Evolutionary conservation across 2,113 vertebrate genomes (phyloP), one percentile per base, ranked within the genome.

Genomic region (Passer domesticus): DNA sequence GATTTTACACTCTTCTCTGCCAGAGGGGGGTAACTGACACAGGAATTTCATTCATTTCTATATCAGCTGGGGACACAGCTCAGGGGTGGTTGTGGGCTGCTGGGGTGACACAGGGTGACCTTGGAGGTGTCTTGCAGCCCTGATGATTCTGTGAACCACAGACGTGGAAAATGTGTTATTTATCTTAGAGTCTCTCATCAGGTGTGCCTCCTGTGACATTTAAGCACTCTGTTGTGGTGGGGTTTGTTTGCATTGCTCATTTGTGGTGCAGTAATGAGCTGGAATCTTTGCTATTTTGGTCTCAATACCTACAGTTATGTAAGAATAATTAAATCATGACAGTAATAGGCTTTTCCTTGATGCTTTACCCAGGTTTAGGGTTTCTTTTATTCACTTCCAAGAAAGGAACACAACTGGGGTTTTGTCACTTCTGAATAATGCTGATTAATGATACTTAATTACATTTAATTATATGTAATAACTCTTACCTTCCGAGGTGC

Each of bases 51-150:
- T 62, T 27, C 23, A 9, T 75, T 82, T 59, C 6, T 49, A 9
- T 7, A 3, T 53, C 43, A 13, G 0, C 21, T 21, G 28, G 60
- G 76, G 53, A 10, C 8, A 3, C 2, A 3, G 17, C 22, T 50
- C 44, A 23, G 76, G 41, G 64, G 15, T 46, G 46, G 3, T 17
- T 30, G 0, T 20, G 55, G 39, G 33, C 2, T 68, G 31, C 83
- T 77, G 83, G 33, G 39, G 35, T 88, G 43, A 23, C 50, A 31
- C 47, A 31, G 55, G 16, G 18, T 47, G 39, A n/a, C 55, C n/a
- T 7, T 31, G 30, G 15, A 47, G 27, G 11, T 25, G 9, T 68
- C 11, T 35, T 31, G 28, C 55, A 35, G 22, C 55, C 55, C 25
- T 47, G 47, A 2, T 30, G n/a, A 14, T n/a, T n/a, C n/a, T 41